A percentile compares a stretch with the other conserved stretches of the same genome.
Evolutionary conservation across 1,140 invertebrate genomes (phyloP).

Genomic region (Phthorimaea operculella): DNA sequence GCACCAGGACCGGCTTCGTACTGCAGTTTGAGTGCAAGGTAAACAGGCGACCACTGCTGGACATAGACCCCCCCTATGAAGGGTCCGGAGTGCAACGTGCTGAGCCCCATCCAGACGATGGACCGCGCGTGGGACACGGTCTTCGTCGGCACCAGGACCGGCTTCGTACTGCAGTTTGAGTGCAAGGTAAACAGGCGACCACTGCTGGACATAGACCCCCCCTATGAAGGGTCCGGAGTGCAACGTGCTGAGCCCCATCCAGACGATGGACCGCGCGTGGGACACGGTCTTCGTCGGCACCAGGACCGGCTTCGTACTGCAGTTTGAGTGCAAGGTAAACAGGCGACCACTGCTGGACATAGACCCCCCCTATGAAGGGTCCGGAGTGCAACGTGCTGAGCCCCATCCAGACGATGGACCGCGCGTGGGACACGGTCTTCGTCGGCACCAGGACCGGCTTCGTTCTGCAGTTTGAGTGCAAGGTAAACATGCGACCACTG

Average conservation of each 20-base stretch:
- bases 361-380: no score
- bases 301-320: constrained; percentile 70
- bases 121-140: constrained; percentile 71
- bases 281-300: constrained; percentile 72
- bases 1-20: constrained; percentile 71
- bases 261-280: constrained; percentile 73
- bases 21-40: constrained; percentile 72
- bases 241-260: constrained; percentile 70
- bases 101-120: constrained; percentile 73
- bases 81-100: constrained; percentile 62
- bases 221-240: constrained; percentile 59
- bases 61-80: no score
- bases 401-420: constrained; percentile 73
- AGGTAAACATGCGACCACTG: no score
- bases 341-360: no score
- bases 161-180: constrained; percentile 70
- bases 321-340: constrained; percentile 71
- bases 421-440: constrained; percentile 71
- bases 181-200: constrained; percentile 70
- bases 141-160: constrained; percentile 72
- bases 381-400: constrained; percentile 67
- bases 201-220: no score
- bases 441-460: constrained; percentile 72
- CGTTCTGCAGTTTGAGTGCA: constrained; percentile 70
- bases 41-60: no score